Evolutionary conservation across 2,888 invertebrate species (phyloP).

Genomic region (Hyppa rectilinea): DNA sequence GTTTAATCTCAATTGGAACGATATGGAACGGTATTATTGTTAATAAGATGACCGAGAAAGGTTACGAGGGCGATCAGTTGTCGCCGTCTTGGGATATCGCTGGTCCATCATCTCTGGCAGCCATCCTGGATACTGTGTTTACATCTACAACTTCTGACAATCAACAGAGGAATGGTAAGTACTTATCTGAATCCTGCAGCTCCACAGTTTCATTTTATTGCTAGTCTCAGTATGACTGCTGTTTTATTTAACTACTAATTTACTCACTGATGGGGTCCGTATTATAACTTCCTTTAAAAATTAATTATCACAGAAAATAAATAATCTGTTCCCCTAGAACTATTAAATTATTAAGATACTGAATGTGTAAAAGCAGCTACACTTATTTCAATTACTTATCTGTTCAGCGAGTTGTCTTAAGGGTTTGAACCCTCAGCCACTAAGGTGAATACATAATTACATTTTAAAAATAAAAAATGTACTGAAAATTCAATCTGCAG

Average conservation of each 20-base stretch:
- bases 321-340: neutral
- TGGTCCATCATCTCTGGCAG: slow-evolving; percentile 90
- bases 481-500: too few species aligned
- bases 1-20: slow-evolving; percentile 62
- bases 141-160: slow-evolving; percentile 89
- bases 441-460: neutral
- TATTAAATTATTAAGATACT: neutral
- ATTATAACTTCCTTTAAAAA: neutral
- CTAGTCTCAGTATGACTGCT: neutral
- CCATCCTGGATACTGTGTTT: slow-evolving; percentile 92
- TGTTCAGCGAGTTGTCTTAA: too few species aligned
- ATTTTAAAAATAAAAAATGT: neutral
- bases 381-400: slow-evolving; percentile 2
- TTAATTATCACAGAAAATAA: neutral
- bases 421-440: too few species aligned
- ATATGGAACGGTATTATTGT: slow-evolving; percentile 68
- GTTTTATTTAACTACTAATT: slow-evolving; percentile 6
- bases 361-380: neutral
- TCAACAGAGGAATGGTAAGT: slow-evolving; percentile 82
- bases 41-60: slow-evolving; percentile 85
- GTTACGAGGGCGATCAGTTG: slow-evolving; percentile 81
- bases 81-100: slow-evolving; percentile 86
- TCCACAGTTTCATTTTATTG: neutral
- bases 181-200: slow-evolving; percentile 18
- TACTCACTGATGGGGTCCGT: neutral